These are phyloP conservation scores for Andrena marginata DNA, from an alignment of 2,888 invertebrate genomes.

Conservation along the genomic window DNA sequence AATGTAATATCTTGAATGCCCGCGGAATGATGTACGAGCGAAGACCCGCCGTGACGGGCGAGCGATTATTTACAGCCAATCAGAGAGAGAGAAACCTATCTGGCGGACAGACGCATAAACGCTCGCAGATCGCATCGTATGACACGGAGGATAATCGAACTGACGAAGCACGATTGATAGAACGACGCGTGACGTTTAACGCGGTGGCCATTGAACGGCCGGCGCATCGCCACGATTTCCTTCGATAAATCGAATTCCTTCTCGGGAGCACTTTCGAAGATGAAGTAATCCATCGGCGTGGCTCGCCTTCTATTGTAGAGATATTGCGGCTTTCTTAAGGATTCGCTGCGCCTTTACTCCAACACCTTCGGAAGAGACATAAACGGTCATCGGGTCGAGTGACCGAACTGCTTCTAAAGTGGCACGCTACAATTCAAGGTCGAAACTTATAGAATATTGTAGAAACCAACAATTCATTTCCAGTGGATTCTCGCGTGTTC, in stretches of 20 bases:
- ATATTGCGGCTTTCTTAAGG: background rate
- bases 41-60: slow-evolving; percentile 15
- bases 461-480: background rate
- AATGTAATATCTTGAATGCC: slow-evolving; percentile 47
- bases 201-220: background rate
- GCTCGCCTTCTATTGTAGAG: too few relatives aligned
- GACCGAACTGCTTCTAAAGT: too few relatives aligned
- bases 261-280: background rate
- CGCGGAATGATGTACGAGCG: slow-evolving; percentile 44
- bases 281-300: background rate
- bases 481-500: background rate
- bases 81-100: slow-evolving; percentile 42
- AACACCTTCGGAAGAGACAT: too few relatives aligned
- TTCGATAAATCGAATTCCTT: background rate
- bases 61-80: slow-evolving; percentile 59
- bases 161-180: slow-evolving; percentile 65
- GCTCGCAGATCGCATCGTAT: slow-evolving; percentile 52
- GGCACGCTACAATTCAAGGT: too few relatives aligned
- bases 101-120: slow-evolving; percentile 49
- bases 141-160: slow-evolving; percentile 60
- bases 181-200: slow-evolving; percentile 40
- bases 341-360: background rate
- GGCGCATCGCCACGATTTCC: background rate
- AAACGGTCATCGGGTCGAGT: too few relatives aligned
- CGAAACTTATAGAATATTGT: background rate